Evolutionary conservation across 1,140 invertebrate genomes (phyloP), one percentile per base, ranked within the genome.

Genomic region (Euwallacea similis): DNA sequence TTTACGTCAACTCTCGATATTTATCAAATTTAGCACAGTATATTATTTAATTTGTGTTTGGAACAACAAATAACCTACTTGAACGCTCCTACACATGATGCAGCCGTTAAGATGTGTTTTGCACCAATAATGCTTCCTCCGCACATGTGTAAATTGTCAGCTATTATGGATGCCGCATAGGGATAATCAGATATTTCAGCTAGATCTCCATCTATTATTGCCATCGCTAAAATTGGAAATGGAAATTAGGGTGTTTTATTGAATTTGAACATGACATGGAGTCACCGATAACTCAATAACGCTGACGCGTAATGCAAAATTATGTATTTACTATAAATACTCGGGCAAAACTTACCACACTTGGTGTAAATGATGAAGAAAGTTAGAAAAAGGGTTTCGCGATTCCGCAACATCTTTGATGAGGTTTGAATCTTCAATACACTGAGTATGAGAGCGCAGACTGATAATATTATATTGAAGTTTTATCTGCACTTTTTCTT

Each of bases 171-270:
- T 13, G 42, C 42, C 7, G 60, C 60, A 62, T 62, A 62, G n/a
- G 60, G 60, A 62, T 62, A 62, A 46, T 62, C 60, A 13, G 60
- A 62, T 62, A 62, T 62, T 62, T 62, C 42, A n/a, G 16, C 60
- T 46, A 62, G 42, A 10, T 43, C 42, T 13, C 60, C 60, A 62
- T 62, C 15, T 44, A 62, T 44, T 16, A 62, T 62, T 46, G 42
- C 43, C 7, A 13, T 44, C 7, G 60, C 60, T 46, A 46, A 62
- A 62, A 43, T 15, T 43, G 60, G 8, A 62, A 13, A 62, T 44
- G 9, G 6, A 62, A 62, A 21, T 56, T 56, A 15, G 8, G 54
- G 4, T 56, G 15, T 21, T 42, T 10, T 9, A 60, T 60, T 60
- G 9, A 60, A 50, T 50, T 50, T 13, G 13, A 50, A 50, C 46